phyloP scores from a whole-genome alignment of 2,113 vertebrate genomes.

The Progne subis region DNA sequence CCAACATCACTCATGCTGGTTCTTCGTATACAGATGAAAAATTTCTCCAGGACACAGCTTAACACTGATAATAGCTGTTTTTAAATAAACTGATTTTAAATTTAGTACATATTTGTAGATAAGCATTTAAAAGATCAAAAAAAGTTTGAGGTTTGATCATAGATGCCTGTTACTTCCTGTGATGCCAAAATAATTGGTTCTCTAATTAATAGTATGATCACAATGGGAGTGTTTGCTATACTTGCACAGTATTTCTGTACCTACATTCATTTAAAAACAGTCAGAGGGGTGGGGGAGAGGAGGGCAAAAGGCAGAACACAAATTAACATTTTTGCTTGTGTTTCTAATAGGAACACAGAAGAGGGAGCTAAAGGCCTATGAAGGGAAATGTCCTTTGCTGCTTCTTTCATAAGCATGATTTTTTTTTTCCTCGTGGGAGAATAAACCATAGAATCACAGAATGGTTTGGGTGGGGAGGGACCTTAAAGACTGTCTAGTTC shows the following conservation, averaged over 20 bases:
- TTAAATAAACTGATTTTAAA: neutral
- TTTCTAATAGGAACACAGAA: neutral
- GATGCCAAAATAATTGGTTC: neutral
- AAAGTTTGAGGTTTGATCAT: neutral
- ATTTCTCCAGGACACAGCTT: neutral
- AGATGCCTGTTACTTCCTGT: neutral
- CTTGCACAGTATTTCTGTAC: neutral
- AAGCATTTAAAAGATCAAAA: neutral
- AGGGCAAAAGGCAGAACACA: neutral
- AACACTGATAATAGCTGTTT: neutral
- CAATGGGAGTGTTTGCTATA: neutral
- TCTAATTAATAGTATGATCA: neutral
- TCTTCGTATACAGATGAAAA: neutral
- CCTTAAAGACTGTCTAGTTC: neutral
- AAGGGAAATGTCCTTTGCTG: neutral
- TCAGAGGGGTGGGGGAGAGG: accelerated
- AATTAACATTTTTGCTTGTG: neutral
- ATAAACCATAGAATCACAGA: neutral
- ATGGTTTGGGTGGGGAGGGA: neutral
- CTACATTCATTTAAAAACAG: neutral
- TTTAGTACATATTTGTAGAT: neutral
- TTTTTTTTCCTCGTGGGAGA: neutral
- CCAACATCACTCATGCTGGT: neutral
- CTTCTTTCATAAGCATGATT: accelerated
- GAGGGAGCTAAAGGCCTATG: constrained; percentile 35